Conservation (phyloP, 2,113 vertebrate genomes). For the Parus major region DNA sequence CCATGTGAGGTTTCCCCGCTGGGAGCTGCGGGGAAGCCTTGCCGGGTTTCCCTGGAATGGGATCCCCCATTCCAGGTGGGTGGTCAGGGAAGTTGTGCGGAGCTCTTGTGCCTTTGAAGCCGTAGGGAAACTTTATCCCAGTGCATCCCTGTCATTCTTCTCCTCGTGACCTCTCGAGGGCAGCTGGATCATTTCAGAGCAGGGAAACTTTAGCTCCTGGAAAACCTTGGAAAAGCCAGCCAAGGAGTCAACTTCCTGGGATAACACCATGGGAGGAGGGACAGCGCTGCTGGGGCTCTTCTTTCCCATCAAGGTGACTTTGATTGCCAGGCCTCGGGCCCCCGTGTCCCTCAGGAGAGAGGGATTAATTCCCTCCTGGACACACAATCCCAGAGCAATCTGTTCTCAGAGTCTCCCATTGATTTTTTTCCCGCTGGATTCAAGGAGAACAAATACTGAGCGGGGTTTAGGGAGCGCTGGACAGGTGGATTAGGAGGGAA, state of each 20-base stretch:
- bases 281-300: not conserved
- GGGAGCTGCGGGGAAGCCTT: not conserved
- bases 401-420: not conserved
- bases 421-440: not conserved
- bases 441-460: not conserved
- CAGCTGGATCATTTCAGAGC: not conserved
- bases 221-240: not conserved
- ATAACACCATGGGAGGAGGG: not conserved
- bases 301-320: not conserved
- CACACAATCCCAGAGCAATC: fast-evolving
- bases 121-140: not conserved
- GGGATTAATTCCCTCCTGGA: not conserved
- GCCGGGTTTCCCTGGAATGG: not conserved
- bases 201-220: not conserved
- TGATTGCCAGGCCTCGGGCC: fast-evolving
- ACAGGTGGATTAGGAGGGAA: not conserved
- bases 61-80: not conserved
- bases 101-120: not conserved
- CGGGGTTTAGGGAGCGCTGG: fast-evolving
- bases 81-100: not conserved
- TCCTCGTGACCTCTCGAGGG: not conserved
- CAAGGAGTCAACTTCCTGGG: not conserved
- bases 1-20: fast-evolving
- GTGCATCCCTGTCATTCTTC: not conserved
- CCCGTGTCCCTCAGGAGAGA: fast-evolving